These are phyloP conservation scores for Saccostrea glomerata DNA, from an alignment of 1,140 invertebrate species.

Conservation along the genomic window DNA sequence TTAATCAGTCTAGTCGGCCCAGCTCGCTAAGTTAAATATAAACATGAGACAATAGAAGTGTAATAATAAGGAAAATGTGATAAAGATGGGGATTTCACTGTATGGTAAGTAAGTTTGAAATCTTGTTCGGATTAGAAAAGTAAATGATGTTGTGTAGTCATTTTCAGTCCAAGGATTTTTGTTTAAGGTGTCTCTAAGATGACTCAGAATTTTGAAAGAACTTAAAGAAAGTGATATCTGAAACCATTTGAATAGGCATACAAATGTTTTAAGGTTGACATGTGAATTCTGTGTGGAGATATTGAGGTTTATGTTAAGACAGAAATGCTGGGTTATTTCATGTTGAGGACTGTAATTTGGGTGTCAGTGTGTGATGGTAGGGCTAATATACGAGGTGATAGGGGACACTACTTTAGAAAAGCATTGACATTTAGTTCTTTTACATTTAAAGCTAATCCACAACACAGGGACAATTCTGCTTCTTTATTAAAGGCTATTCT, in stretches of 20 bases:
- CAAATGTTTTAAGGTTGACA: not conserved
- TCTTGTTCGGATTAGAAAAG: not conserved
- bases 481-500: not conserved
- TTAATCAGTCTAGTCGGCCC: not conserved
- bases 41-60: conserved; percentile 11
- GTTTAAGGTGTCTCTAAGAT: not conserved
- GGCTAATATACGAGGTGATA: not conserved
- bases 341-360: conserved; percentile 9
- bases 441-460: not conserved
- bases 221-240: conserved; percentile 9
- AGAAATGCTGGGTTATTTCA: conserved; percentile 3
- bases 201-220: conserved; percentile 20
- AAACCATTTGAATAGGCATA: conserved; percentile 12
- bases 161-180: not conserved
- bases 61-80: not conserved
- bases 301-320: not conserved
- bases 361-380: not conserved
- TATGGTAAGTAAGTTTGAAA: not conserved
- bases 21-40: conserved; percentile 9
- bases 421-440: not conserved
- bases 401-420: not conserved
- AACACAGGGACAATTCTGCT: not conserved
- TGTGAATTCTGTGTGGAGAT: conserved; percentile 17
- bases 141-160: not conserved
- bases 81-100: not conserved